Evolutionary conservation across 2,113 vertebrate genomes (phyloP).

Genomic region (Nannospalax galili): DNA sequence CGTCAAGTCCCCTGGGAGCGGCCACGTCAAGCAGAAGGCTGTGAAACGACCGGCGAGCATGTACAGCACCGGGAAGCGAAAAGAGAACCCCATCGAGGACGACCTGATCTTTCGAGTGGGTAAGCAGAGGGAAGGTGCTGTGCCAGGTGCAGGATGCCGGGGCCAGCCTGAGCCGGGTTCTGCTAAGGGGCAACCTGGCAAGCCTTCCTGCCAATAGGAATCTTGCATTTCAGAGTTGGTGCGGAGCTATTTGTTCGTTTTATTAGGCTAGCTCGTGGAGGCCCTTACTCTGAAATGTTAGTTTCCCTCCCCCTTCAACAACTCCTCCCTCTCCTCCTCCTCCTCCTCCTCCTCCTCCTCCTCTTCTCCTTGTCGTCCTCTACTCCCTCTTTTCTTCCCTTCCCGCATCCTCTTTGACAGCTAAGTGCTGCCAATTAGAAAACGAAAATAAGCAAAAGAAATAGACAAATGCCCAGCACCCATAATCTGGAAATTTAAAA

Average conservation of each 20-base stretch:
- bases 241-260: neutral
- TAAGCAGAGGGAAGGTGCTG: constrained; percentile 76
- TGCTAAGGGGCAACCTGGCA: neutral
- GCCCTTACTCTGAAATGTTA: neutral
- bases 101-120: constrained; percentile 97
- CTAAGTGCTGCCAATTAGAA: neutral
- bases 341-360: accelerated
- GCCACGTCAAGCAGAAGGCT: constrained; percentile 95
- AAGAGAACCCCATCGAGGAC: constrained; percentile 97
- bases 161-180: too few species aligned
- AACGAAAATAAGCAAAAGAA: neutral
- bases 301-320: neutral
- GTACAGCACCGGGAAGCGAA: constrained; percentile 97
- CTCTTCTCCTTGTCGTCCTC: neutral
- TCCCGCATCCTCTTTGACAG: neutral
- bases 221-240: neutral
- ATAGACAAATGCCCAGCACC: neutral
- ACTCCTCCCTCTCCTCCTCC: accelerated
- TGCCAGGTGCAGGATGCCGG: neutral
- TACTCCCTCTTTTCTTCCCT: accelerated
- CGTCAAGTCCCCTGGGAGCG: constrained; percentile 94
- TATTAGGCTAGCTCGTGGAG: neutral
- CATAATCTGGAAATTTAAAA: neutral
- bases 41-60: constrained; percentile 96
- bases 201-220: neutral